Evolutionary conservation across 2,888 invertebrate genomes (phyloP).

Genomic region (Salticus scenicus): DNA sequence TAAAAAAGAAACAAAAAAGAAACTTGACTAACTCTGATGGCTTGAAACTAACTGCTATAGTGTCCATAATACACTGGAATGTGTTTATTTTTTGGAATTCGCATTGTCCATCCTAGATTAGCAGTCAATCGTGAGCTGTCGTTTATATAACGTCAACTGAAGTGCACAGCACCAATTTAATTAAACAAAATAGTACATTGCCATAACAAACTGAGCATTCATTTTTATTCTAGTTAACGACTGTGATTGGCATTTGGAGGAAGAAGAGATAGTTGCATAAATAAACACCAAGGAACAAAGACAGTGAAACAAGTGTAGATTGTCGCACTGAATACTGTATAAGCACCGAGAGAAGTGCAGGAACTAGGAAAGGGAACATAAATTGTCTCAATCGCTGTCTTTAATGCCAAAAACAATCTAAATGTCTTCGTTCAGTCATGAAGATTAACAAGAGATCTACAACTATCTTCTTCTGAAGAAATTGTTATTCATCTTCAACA

Average conservation of each 20-base stretch:
- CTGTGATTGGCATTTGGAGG: neutral
- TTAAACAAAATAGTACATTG: neutral
- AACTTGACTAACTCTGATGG: conserved; percentile 55
- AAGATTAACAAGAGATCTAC: neutral
- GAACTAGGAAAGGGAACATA: conserved; percentile 40
- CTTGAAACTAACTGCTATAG: conserved; percentile 27
- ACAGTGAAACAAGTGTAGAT: neutral
- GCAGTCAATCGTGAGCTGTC: neutral
- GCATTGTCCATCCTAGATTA: neutral
- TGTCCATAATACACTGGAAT: neutral
- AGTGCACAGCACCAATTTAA: conserved; percentile 10
- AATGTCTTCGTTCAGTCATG: neutral
- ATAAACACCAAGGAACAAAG: conserved; percentile 3
- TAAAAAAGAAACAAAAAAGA: too few relatives aligned
- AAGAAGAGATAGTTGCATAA: neutral
- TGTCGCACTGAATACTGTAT: conserved; percentile 52
- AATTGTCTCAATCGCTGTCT: neutral
- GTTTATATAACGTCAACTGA: neutral
- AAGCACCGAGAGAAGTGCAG: conserved; percentile 60
- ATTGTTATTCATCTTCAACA: conserved; percentile 71
- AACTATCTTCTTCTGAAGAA: conserved; percentile 61
- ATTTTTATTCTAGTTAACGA: neutral
- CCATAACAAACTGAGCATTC: neutral
- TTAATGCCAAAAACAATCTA: neutral
- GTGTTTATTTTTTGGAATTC: neutral